A percentile compares a stretch with the other conserved stretches of the same genome.
These are phyloP conservation scores for Liolophura sinensis DNA, from an alignment of 1,140 invertebrate genomes.

Conservation along the genomic window DNA sequence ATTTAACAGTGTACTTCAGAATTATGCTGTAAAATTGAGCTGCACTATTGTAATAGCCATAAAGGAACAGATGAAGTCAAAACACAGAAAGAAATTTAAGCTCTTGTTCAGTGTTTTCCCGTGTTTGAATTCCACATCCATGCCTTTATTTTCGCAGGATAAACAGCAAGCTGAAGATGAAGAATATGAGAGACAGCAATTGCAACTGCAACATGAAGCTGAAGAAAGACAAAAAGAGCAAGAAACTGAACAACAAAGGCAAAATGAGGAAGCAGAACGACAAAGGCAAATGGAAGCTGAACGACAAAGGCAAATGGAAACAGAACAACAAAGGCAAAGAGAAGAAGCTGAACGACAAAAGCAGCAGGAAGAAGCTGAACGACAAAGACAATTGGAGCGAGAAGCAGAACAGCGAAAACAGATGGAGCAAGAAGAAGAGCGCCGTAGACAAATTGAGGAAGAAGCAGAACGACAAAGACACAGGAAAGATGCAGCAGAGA, in stretches of 20 bases:
- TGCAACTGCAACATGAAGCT: neutral
- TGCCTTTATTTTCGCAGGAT: neutral
- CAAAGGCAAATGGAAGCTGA: neutral
- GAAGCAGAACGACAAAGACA: constrained; percentile 2
- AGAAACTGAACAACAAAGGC: constrained; percentile 1
- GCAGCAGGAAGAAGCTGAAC: constrained; percentile 15
- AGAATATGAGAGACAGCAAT: neutral
- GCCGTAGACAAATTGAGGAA: constrained; percentile 10
- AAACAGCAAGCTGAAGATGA: constrained; percentile 5
- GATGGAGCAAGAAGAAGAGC: constrained; percentile 15
- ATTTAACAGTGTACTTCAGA: no score
- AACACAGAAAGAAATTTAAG: no score
- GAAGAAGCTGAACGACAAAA: no score
- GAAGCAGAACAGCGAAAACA: constrained; percentile 17
- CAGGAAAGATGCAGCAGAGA: constrained; percentile 2
- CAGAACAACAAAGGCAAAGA: neutral
- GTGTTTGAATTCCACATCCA: no score
- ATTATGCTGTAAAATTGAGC: no score
- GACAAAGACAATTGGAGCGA: constrained; percentile 1
- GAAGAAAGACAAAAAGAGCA: neutral
- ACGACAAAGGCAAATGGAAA: neutral
- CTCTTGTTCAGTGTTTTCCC: no score
- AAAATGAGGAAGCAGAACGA: neutral
- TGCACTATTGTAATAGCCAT: no score
- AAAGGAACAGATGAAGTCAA: no score